Percentiles rank a stretch among this genome's conserved stretches.
These are phyloP conservation scores for Goniozus legneri DNA, from an alignment of 1,140 invertebrate species.

Conservation along the genomic window DNA sequence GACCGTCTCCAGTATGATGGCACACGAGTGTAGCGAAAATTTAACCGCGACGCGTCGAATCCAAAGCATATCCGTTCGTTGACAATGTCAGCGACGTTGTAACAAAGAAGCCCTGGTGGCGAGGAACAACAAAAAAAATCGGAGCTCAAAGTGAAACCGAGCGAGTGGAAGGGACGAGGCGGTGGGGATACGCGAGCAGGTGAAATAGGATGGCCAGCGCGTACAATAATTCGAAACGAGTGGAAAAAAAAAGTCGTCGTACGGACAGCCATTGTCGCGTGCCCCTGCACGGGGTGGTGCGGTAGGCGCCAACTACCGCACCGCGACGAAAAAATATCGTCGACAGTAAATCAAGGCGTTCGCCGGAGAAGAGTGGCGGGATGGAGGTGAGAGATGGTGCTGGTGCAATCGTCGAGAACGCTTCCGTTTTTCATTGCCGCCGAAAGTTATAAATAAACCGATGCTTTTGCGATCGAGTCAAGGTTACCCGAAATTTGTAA, in stretches of 20 bases:
- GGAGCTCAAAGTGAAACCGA: neutral
- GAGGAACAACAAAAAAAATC: constrained; percentile 10
- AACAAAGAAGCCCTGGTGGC: constrained; percentile 35
- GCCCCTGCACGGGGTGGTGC: constrained; percentile 23
- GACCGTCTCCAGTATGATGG: no score
- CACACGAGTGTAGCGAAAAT: no score
- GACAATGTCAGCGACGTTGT: constrained; percentile 32
- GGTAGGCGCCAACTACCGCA: constrained; percentile 29
- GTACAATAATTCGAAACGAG: constrained; percentile 38
- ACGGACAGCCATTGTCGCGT: constrained; percentile 36
- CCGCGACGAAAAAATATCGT: constrained; percentile 34
- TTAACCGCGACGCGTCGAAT: constrained; percentile 14
- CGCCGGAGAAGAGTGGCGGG: no score
- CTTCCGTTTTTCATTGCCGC: constrained; percentile 33
- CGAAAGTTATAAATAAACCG: constrained; percentile 25
- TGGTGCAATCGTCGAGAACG: constrained; percentile 6
- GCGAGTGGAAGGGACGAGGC: no score
- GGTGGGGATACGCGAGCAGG: neutral
- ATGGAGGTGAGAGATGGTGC: no score
- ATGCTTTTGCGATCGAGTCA: no score
- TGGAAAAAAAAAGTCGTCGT: no score
- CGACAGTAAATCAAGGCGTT: constrained; percentile 38
- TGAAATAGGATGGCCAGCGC: constrained; percentile 27
- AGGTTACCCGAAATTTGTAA: no score
- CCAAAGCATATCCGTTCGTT: constrained; percentile 14